phyloP scores from a whole-genome alignment of 2,113 vertebrate genomes.

The Mirounga angustirostris region DNA sequence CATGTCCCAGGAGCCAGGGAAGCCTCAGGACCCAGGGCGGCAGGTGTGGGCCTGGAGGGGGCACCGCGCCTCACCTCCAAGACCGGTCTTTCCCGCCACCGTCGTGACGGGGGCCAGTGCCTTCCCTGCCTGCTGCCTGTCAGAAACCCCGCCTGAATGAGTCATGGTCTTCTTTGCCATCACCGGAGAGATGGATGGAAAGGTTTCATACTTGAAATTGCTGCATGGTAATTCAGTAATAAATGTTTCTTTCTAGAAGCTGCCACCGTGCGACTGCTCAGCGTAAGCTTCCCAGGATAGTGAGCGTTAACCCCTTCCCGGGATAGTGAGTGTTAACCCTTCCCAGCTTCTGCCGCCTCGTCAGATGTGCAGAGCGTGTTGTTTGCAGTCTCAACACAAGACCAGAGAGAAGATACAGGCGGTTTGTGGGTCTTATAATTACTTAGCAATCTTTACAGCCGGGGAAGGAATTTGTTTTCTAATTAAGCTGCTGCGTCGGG shows the following conservation, averaged over 20 bases:
- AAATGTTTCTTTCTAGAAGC: neutral
- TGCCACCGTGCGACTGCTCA: neutral
- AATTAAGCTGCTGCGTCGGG: slow-evolving; percentile 75
- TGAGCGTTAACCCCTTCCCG: neutral
- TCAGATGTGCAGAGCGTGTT: neutral
- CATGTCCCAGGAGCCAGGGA: fast-evolving
- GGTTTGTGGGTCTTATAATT: neutral
- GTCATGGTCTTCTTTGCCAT: neutral
- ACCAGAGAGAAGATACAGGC: neutral
- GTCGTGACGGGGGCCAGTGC: fast-evolving
- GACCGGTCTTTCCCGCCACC: neutral
- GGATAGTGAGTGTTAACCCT: neutral
- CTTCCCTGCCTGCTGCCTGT: neutral
- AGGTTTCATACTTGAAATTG: neutral
- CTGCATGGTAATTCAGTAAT: neutral
- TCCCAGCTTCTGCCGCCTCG: neutral
- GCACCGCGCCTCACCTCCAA: fast-evolving
- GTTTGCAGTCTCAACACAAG: neutral
- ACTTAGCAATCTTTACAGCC: slow-evolving; percentile 67
- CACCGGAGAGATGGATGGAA: neutral
- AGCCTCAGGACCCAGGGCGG: neutral
- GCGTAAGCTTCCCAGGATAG: neutral
- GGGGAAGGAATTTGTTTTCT: slow-evolving; percentile 74
- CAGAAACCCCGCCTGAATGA: neutral
- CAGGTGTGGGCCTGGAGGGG: neutral